A percentile compares a stretch with the other conserved stretches of the same genome.
These are phyloP conservation scores for Tachuris rubrigastra DNA, from an alignment of 2,113 vertebrate species.

Conservation along the genomic window DNA sequence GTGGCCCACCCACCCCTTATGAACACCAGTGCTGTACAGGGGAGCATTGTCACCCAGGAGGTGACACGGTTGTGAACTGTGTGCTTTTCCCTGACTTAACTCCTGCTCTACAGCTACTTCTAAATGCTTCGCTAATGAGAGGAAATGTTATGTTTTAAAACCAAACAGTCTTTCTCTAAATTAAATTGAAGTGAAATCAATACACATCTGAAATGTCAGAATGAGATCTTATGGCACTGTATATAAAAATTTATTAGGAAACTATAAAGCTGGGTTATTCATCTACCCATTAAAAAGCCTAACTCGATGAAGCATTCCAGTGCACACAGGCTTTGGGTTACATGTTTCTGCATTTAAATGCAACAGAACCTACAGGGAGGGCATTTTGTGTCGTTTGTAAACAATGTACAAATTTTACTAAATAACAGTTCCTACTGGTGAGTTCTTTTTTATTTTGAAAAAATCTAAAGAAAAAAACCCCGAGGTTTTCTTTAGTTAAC, in stretches of 20 bases:
- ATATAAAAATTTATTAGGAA: background rate
- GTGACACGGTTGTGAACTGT: background rate
- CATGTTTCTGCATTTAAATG: background rate
- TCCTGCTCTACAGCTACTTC: background rate
- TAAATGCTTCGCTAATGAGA: background rate
- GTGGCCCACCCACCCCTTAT: background rate
- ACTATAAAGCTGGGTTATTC: background rate
- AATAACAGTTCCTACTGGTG: background rate
- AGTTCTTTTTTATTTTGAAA: background rate
- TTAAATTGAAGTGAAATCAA: background rate
- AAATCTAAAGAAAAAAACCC: background rate
- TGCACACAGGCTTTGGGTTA: background rate
- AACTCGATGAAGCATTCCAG: background rate
- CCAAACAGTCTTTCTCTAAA: background rate
- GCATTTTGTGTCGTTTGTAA: background rate
- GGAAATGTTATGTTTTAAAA: background rate
- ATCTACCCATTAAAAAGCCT: background rate
- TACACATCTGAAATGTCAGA: background rate
- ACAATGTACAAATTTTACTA: background rate
- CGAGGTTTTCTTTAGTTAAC: background rate
- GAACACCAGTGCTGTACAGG: accelerated
- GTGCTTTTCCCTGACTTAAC: background rate
- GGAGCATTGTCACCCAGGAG: background rate
- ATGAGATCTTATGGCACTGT: background rate
- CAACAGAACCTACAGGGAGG: background rate